Conservation (phyloP, 2,888 invertebrate species). For the Brassicogethes aeneus region DNA sequence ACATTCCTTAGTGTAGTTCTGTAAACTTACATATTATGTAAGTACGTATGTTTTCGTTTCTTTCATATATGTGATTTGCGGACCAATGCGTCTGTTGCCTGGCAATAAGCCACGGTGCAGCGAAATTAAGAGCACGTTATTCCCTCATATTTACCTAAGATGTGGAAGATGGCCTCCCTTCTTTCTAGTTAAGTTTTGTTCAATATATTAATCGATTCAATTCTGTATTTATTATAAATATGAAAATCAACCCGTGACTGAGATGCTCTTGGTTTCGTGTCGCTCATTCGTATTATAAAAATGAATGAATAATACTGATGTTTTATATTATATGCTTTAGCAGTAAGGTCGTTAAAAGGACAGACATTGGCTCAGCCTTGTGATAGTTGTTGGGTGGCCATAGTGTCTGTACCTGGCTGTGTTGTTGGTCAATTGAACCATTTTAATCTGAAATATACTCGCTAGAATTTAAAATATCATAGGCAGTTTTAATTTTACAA, state of each 20-base stretch:
- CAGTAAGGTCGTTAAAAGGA: slow-evolving; percentile 25
- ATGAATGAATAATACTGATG: slow-evolving; percentile 33
- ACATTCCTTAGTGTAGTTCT: slow-evolving; percentile 38
- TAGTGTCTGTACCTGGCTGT: slow-evolving; percentile 20
- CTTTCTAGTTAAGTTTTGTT: too few relatives aligned
- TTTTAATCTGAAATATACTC: neutral
- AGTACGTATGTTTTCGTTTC: slow-evolving; percentile 2
- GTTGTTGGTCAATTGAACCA: slow-evolving; percentile 12
- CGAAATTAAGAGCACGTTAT: slow-evolving; percentile 33
- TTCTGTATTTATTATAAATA: too few relatives aligned
- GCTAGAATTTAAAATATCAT: too few relatives aligned
- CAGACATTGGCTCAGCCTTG: slow-evolving; percentile 29
- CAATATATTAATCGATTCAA: too few relatives aligned
- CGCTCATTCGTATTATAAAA: slow-evolving; percentile 34
- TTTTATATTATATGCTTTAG: slow-evolving; percentile 32
- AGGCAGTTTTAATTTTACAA: too few relatives aligned
- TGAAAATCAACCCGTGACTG: neutral
- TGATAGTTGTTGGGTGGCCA: slow-evolving; percentile 36
- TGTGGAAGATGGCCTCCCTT: too few relatives aligned
- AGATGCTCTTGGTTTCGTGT: slow-evolving; percentile 33
- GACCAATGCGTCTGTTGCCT: slow-evolving; percentile 39
- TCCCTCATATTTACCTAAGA: too few relatives aligned
- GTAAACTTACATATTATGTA: slow-evolving; percentile 19
- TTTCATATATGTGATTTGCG: slow-evolving; percentile 34
- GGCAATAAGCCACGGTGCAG: slow-evolving; percentile 27